A percentile compares a stretch with the other conserved stretches of the same genome.
Conservation (phyloP, 1,140 invertebrate species). For the Colletes latitarsis region DNA sequence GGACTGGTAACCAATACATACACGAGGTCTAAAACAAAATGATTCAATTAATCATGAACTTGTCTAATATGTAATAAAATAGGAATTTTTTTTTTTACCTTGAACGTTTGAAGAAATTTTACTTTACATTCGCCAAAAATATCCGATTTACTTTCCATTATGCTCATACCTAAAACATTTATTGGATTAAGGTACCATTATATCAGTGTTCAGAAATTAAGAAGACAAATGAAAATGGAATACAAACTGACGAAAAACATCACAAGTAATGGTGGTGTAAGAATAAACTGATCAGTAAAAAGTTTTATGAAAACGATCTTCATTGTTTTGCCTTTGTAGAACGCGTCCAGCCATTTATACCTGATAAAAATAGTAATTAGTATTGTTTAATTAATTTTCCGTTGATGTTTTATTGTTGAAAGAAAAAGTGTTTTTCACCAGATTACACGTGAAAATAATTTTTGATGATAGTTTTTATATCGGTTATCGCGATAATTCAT, state of each 20-base stretch:
- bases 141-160: slow-evolving; percentile 86
- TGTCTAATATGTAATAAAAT: neutral
- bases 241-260: slow-evolving; percentile 87
- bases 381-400: neutral
- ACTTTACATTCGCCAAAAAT: slow-evolving; percentile 85
- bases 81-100: slow-evolving; percentile 70
- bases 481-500: slow-evolving; percentile 1
- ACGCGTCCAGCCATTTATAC: slow-evolving; percentile 90
- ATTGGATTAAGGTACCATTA: neutral
- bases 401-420: neutral
- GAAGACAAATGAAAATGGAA: neutral
- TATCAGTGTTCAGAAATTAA: too few species aligned
- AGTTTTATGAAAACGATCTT: slow-evolving; percentile 87
- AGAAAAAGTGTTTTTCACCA: neutral
- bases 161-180: slow-evolving; percentile 85
- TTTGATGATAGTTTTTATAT: neutral
- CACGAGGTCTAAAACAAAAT: slow-evolving; percentile 83
- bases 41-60: neutral
- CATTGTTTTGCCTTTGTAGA: slow-evolving; percentile 84
- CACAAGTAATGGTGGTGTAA: slow-evolving; percentile 87
- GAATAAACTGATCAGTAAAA: slow-evolving; percentile 88
- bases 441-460: neutral
- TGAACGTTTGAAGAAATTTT: slow-evolving; percentile 89
- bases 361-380: slow-evolving; percentile 76
- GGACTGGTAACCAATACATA: slow-evolving; percentile 89